These are phyloP conservation scores for Sebastes minor DNA, from an alignment of 2,797 vertebrate genomes.

Conservation along the genomic window DNA sequence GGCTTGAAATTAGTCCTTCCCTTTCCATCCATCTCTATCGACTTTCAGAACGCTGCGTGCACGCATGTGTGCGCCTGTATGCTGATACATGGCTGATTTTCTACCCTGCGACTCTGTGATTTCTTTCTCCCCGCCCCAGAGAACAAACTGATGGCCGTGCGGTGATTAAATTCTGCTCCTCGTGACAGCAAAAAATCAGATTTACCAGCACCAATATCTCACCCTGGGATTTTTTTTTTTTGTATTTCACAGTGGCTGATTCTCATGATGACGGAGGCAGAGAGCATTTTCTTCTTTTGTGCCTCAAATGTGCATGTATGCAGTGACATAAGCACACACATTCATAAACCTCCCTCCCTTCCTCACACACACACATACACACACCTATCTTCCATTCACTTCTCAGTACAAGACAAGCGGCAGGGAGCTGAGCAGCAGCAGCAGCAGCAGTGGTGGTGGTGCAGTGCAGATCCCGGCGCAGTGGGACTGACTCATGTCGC, in stretches of 20 bases:
- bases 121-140: slow-evolving; percentile 40
- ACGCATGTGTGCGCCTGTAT: slow-evolving; percentile 19
- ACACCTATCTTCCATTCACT: slow-evolving; percentile 34
- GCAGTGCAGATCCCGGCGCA: slow-evolving; percentile 75
- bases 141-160: slow-evolving; percentile 47
- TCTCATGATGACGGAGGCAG: slow-evolving; percentile 24
- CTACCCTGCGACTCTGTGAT: slow-evolving; percentile 51
- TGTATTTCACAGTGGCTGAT: slow-evolving; percentile 31
- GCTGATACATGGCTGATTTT: slow-evolving; percentile 62
- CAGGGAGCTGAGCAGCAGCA: slow-evolving; percentile 66
- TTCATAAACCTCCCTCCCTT: background rate
- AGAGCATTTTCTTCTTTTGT: slow-evolving; percentile 19
- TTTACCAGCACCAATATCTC: slow-evolving; percentile 54
- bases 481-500: slow-evolving; percentile 71
- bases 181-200: slow-evolving; percentile 49
- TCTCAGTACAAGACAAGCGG: slow-evolving; percentile 40
- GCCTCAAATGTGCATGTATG: slow-evolving; percentile 5
- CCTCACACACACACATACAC: background rate
- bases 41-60: slow-evolving; percentile 24
- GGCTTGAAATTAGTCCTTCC: slow-evolving; percentile 66
- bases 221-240: slow-evolving; percentile 12
- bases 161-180: slow-evolving; percentile 58
- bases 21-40: slow-evolving; percentile 61
- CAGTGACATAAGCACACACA: slow-evolving; percentile 34
- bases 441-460: slow-evolving; percentile 67